These are phyloP conservation scores for Myotis myotis DNA, from an alignment of 2,797 vertebrate species.

Conservation along the genomic window DNA sequence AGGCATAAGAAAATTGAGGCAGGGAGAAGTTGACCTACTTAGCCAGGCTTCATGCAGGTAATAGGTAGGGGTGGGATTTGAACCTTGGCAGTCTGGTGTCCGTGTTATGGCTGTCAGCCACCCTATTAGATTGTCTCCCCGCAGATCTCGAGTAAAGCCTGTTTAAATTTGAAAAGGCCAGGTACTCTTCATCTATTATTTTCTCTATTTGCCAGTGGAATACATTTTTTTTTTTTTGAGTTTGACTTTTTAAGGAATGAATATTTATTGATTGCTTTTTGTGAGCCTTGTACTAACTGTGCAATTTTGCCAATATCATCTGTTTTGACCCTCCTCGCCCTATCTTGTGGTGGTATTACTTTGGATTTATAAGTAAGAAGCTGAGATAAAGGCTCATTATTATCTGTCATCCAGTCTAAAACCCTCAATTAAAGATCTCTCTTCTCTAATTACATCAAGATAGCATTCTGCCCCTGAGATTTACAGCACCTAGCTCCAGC, in stretches of 20 bases:
- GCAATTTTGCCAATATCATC: not conserved
- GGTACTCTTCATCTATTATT: not conserved
- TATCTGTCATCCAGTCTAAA: not conserved
- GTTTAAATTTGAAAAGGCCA: not conserved
- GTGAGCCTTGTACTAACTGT: not conserved
- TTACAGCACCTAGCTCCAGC: not conserved
- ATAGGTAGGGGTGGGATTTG: not conserved
- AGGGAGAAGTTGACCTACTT: not conserved
- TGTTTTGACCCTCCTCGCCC: not conserved
- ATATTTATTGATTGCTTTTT: slow-evolving; percentile 12
- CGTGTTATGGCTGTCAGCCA: not conserved
- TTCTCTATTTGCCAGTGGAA: not conserved
- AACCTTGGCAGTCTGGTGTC: not conserved
- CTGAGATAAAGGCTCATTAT: slow-evolving; percentile 13
- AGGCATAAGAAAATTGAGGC: not conserved
- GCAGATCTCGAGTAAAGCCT: not conserved
- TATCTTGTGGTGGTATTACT: not conserved
- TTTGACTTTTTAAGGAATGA: not conserved
- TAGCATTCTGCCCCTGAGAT: not conserved
- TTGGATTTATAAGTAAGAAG: not conserved
- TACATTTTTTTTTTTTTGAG: not conserved
- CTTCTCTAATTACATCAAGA: not conserved
- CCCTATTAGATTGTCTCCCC: not conserved
- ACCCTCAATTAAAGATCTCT: not conserved
- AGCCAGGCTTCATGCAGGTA: not conserved